Evolutionary conservation across 1,140 invertebrate genomes (phyloP).

Genomic region (Magallana ariakensis): DNA sequence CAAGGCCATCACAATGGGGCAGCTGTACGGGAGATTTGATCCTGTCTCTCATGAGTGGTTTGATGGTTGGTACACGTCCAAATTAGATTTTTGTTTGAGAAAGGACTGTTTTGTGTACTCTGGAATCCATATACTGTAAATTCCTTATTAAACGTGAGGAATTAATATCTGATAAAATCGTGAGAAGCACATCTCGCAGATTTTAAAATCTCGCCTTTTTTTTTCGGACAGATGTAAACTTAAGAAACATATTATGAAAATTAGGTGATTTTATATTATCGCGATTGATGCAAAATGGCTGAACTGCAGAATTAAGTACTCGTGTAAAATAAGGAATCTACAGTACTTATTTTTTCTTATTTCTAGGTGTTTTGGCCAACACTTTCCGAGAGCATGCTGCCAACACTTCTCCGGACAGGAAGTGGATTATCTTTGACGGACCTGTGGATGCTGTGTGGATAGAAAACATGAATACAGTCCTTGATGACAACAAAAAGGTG

Average conservation of each 20-base stretch:
- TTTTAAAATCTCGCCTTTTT: too few species aligned
- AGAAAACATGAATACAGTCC: constrained; percentile 81
- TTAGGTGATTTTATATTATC: too few species aligned
- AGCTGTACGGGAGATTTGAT: constrained; percentile 80
- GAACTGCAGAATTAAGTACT: too few species aligned
- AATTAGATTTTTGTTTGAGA: neutral
- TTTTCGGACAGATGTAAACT: too few species aligned
- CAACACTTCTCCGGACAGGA: constrained; percentile 72
- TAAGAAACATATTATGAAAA: too few species aligned
- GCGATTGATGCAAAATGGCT: too few species aligned
- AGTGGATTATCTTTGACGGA: constrained; percentile 82
- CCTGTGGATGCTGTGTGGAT: constrained; percentile 81
- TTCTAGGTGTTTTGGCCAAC: constrained; percentile 82
- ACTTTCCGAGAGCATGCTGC: constrained; percentile 79
- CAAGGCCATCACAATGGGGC: constrained; percentile 80
- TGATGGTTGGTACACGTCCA: constrained; percentile 73
- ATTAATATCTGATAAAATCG: too few species aligned
- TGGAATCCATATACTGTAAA: too few species aligned
- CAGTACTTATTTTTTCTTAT: constrained; percentile 4
- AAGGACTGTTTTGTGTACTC: too few species aligned
- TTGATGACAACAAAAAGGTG: constrained; percentile 80
- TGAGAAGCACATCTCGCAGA: too few species aligned
- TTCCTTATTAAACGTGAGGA: too few species aligned
- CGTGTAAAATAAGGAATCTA: neutral
- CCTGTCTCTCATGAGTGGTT: constrained; percentile 80